Conservation (phyloP, 2,113 vertebrate species). For the Podarcis muralis region DNA sequence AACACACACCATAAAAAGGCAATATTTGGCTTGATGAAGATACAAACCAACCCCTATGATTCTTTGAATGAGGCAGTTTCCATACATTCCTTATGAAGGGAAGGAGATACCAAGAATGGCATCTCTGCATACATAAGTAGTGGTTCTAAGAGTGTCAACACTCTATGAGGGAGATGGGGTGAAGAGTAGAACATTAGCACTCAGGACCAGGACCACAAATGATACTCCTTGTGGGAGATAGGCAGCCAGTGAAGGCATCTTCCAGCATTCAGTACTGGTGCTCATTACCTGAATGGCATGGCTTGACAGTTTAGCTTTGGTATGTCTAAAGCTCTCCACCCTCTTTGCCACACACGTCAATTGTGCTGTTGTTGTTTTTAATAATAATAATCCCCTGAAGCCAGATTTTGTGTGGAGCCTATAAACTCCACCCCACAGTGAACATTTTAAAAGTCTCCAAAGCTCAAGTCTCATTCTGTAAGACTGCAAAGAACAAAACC, state of each 20-base stretch:
- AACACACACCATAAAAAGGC: neutral
- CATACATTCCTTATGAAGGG: neutral
- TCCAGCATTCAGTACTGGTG: neutral
- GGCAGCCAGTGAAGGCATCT: neutral
- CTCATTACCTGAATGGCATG: neutral
- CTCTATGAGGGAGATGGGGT: neutral
- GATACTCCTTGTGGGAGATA: neutral
- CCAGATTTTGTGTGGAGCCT: neutral
- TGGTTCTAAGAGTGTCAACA: neutral
- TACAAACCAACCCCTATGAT: neutral
- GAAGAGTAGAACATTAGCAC: neutral
- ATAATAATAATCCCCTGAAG: neutral
- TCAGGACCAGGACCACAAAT: neutral
- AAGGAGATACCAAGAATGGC: neutral
- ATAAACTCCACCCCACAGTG: neutral
- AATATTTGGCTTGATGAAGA: neutral
- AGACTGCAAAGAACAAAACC: neutral
- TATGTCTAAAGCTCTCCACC: neutral
- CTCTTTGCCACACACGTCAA: neutral
- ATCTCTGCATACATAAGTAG: neutral
- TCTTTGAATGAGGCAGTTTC: neutral
- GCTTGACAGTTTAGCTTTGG: too few relatives aligned
- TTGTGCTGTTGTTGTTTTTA: neutral
- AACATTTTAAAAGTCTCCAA: neutral
- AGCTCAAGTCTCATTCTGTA: neutral